phyloP scores from a whole-genome alignment of 2,888 invertebrate species.

The Branchipolynoe longqiensis region DNA sequence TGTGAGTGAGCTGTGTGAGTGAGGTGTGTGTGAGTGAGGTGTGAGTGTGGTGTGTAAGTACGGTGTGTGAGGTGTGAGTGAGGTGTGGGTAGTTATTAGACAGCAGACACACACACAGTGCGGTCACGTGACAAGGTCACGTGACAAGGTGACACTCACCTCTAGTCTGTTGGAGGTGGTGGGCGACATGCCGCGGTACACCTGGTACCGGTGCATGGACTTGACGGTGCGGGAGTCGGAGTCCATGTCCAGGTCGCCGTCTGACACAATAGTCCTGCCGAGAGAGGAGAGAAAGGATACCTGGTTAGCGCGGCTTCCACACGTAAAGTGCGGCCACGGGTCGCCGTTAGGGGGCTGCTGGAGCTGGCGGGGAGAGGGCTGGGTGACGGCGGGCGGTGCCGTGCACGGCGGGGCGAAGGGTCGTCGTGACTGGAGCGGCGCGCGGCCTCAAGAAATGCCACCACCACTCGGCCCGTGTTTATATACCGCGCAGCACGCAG shows the following conservation, averaged over 20 bases:
- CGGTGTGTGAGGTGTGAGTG: too few species aligned
- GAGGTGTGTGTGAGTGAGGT: too few species aligned
- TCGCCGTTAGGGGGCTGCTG: not conserved
- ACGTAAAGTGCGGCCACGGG: not conserved
- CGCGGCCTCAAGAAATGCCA: not conserved
- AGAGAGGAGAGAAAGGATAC: not conserved
- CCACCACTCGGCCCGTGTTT: not conserved
- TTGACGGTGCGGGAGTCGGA: slow-evolving; percentile 62
- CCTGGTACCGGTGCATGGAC: slow-evolving; percentile 76
- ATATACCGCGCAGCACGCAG: not conserved
- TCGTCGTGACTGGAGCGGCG: not conserved
- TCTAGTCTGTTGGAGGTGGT: slow-evolving; percentile 80
- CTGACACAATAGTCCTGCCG: slow-evolving; percentile 43
- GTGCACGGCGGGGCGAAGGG: not conserved
- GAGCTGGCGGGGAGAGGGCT: not conserved
- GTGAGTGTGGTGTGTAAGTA: too few species aligned
- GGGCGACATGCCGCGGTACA: slow-evolving; percentile 81
- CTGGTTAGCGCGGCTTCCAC: not conserved
- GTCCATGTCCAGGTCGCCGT: slow-evolving; percentile 61
- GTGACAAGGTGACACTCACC: slow-evolving; percentile 72
- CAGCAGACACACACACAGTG: too few species aligned
- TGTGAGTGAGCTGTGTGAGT: too few species aligned
- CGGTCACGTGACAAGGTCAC: not conserved
- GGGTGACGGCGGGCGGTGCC: not conserved
- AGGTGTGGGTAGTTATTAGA: too few species aligned